phyloP scores from a whole-genome alignment of 2,113 vertebrate species.

The Pseudorectes ferrugineus region DNA sequence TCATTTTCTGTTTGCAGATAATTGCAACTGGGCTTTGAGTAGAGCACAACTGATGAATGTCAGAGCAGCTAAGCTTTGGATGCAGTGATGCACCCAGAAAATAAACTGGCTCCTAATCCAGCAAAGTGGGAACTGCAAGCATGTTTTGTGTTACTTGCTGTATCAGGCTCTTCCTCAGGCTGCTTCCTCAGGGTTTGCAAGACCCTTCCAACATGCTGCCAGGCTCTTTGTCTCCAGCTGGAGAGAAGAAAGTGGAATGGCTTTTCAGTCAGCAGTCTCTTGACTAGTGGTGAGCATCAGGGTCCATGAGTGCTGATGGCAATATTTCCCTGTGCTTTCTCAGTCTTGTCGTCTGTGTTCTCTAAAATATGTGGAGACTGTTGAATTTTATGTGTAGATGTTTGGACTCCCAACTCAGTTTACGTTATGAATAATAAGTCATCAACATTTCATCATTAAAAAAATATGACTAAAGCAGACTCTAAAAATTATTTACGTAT shows the following conservation, averaged over 20 bases:
- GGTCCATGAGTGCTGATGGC: neutral
- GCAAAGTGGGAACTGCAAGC: neutral
- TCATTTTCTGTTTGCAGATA: neutral
- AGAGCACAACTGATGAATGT: neutral
- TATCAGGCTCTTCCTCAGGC: neutral
- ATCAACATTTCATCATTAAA: neutral
- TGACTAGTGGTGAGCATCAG: neutral
- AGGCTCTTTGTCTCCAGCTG: neutral
- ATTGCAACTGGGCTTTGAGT: neutral
- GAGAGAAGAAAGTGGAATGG: neutral
- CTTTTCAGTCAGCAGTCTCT: neutral
- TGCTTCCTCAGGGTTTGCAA: neutral
- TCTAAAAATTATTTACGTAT: slow-evolving; percentile 20
- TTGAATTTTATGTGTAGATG: neutral
- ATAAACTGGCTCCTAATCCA: neutral
- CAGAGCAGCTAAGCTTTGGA: neutral
- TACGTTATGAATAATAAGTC: neutral
- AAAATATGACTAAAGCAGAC: neutral
- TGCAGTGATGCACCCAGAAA: neutral
- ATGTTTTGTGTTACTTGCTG: neutral
- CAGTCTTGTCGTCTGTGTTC: neutral
- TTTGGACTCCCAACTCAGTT: neutral
- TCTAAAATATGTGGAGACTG: neutral
- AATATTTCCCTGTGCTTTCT: neutral
- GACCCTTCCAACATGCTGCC: neutral